Base-by-base conservation (phyloP, 2,113 vertebrate species). In the Sitta europaea region DNA sequence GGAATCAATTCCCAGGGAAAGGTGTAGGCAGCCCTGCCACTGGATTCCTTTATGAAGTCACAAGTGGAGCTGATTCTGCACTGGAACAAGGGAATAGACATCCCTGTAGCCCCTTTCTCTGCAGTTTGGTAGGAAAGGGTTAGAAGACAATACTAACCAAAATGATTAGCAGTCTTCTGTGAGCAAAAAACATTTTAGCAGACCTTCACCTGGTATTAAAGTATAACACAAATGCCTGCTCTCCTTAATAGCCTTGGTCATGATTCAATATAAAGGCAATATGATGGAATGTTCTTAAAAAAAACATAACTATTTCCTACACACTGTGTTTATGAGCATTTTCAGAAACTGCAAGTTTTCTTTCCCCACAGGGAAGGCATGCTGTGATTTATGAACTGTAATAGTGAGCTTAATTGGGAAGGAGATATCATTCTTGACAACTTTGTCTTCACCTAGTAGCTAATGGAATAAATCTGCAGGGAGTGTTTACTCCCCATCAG, bases 371-470 rank as follows among this genome's bases (percentile, higher is more conserved):
- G 83, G 38, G 94, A 91, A 95, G 51, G 33, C 40, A 35, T 87
- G 31, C 71, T 91, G 45, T 80, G 88, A 97, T 97, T 92, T 93
- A 94, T 87, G 88, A 73, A 73, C 70, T 90, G 84, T 88, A 94
- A 86, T 88, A 90, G 68, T 40, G 81, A 78, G 40, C 75, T 75
- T 97, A 97, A 97, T 87, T 96, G 84, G 72, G 53, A 97, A 86
- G 90, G 58, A 92, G 90, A 92, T 91, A 88, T 96, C 76, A 91
- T 33, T 94, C 67, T 70, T 96, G 95, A 96, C 89, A 96, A 48
- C 31, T 70, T 90, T 93, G 79, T 96, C 65, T 76, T 96, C 17
- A 17, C 88, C 82, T 74, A 53, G 93, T 95, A 96, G 97, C 96
- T 94, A 85, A 89, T 87, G 54, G 67, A 75, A 92, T 78, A 95